Evolutionary conservation across 2,113 vertebrate genomes (phyloP), one percentile per base, ranked within the genome.

Genomic region (Rana temporaria): DNA sequence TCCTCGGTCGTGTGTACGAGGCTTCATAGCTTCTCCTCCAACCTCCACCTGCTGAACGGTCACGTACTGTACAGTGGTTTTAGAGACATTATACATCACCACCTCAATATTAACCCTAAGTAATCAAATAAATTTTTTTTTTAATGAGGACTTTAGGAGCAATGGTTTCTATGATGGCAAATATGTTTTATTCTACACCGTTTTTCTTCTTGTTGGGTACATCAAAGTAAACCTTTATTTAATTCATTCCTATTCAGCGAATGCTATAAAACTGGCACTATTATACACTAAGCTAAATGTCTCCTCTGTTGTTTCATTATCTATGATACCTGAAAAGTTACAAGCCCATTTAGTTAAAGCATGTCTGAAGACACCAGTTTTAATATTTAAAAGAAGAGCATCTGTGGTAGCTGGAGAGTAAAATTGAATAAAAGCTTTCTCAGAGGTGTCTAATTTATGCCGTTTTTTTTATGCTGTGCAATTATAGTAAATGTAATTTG

Each of bases 341-440:
- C 56, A 75, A 74, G 19, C 59, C 55, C 30, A 74, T 74, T 74
- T 74, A 74, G 55, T 19, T 34, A 38, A 20, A 74, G 12, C 8
- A 19, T 59, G 55, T 74, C 55, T 74, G 26, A 8, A 74, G 55
- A 74, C 56, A 34, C 15, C 57, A 56, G 53, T 60, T 74, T 74
- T 74, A 60, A 60, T 74, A 74, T 74, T 74, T 74, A 59, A 74
- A 74, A 60, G 56, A 59, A 60, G 56, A 73, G 57, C 70, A 73
- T 73, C 70, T 73, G 70, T 57, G 53, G 9, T n/a, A 32, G 56
- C 70, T 56, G 24, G 70, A 53, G 70, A 73, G 53, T n/a, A 19
- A 26, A 57, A 57, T 57, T 56, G 24, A 73, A 73, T 57, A 53
- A 34, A 73, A 57, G 70, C 53, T 32, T 73, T 73, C 70, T n/a